phyloP scores from a whole-genome alignment of 2,113 vertebrate genomes.

The Pangasianodon hypophthalmus region DNA sequence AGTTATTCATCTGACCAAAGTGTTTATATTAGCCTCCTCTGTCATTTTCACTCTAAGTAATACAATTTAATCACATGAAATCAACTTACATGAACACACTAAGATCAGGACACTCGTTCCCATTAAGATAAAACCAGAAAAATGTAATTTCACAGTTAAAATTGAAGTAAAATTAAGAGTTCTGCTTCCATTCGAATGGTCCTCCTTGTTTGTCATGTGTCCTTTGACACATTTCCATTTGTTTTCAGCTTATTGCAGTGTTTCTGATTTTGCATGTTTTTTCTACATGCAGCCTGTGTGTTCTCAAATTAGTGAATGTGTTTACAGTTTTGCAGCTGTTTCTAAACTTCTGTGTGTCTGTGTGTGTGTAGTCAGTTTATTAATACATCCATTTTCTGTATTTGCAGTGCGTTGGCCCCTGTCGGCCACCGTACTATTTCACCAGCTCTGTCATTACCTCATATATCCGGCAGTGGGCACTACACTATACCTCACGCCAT shows the following conservation, averaged over 20 bases:
- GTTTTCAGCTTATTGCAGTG: background rate
- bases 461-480: slow-evolving; percentile 30
- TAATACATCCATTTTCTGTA: background rate
- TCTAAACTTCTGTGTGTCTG: background rate
- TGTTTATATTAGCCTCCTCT: background rate
- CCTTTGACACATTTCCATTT: background rate
- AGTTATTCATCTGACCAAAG: background rate
- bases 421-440: background rate
- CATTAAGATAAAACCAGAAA: background rate
- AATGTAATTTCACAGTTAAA: background rate
- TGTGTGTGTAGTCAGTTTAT: background rate
- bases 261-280: background rate
- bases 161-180: background rate
- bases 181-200: background rate
- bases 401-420: background rate
- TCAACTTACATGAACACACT: background rate
- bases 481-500: slow-evolving; percentile 14
- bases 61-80: background rate
- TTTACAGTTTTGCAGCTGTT: background rate
- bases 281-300: background rate
- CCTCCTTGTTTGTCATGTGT: background rate
- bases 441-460: background rate
- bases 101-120: background rate
- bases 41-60: background rate
- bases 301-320: background rate